Conservation (phyloP, 2,113 vertebrate species). For the Pteruthius melanotis region DNA sequence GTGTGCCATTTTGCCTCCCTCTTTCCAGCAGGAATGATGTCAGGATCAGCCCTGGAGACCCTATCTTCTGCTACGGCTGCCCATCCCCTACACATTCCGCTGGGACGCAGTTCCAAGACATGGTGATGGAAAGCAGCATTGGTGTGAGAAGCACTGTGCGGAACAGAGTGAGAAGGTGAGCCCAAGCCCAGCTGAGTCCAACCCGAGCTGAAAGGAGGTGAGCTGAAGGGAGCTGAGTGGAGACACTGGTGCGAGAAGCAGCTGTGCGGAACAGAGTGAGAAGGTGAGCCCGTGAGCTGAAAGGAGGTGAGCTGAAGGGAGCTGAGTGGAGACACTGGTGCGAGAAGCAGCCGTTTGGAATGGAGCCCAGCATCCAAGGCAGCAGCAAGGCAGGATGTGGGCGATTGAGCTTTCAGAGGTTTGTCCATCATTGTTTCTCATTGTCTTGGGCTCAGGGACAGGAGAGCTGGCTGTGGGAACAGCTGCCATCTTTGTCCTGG, state of each 20-base stretch:
- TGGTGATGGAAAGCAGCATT: not conserved
- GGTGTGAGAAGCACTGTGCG: accelerated
- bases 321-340: accelerated
- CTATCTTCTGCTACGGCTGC: not conserved
- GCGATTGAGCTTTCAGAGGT: accelerated
- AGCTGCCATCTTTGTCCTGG: not conserved
- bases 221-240: not conserved
- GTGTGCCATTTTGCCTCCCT: not conserved
- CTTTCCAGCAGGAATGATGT: not conserved
- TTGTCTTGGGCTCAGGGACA: accelerated
- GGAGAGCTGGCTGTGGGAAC: not conserved
- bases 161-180: not conserved
- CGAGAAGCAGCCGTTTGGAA: not conserved
- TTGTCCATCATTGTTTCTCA: not conserved
- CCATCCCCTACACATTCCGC: accelerated
- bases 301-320: not conserved
- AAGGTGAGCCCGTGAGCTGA: not conserved
- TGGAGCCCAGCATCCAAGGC: accelerated
- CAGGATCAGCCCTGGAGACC: not conserved
- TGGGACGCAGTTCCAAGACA: no score
- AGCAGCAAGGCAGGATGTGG: accelerated
- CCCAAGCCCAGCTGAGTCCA: not conserved
- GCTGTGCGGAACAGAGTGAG: accelerated
- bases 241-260: accelerated
- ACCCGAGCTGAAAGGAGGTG: accelerated